Evolutionary conservation across 2,113 vertebrate species (phyloP), one percentile per base, ranked within the genome.

Genomic region (Eulemur rufifrons): DNA sequence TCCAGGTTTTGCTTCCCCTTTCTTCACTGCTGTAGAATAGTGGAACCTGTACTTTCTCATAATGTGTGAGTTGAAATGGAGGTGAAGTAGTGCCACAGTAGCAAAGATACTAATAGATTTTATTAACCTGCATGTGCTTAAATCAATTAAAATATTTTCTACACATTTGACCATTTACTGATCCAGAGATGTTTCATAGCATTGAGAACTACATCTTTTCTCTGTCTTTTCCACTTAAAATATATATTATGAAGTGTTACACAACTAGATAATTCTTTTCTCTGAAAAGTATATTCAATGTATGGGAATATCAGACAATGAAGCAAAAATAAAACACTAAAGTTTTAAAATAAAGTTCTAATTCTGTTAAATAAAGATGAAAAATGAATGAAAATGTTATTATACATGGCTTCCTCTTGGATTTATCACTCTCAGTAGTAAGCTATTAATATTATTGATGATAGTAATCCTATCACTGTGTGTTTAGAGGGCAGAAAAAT

Each of bases 341-440:
- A 82, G 7, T 84, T 86, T 94, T 88, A 83, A 90, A 42, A 96
- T 68, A 69, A 95, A 96, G 52, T 91, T 71, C 37, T 89, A 71
- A 64, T 86, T 92, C 50, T 91, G 45, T 90, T 13, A 92, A 84
- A 87, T 80, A 85, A 91, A 91, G 10, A 89, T 86, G n/a, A 78
- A 37, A 91, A 56, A 39, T 90, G 34, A 61, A 47, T 68, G 25
- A 52, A 73, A 84, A 56, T 88, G 32, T 52, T 87, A 76, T 52
- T 87, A 76, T 45, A 13, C 3, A 63, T 15, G n/a, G 21, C 6
- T 8, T 61, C 29, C n/a, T 77, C 80, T 77, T 68, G 17, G 8
- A 68, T 91, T 91, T 47, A 77, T 87, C 32, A 54, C 8, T 29
- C 8, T 73, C 27, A 64, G 34, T 37, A 59, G 14, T 66, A 42